Evolutionary conservation across 1,140 invertebrate genomes (phyloP).

Genomic region (Pissodes strobi): DNA sequence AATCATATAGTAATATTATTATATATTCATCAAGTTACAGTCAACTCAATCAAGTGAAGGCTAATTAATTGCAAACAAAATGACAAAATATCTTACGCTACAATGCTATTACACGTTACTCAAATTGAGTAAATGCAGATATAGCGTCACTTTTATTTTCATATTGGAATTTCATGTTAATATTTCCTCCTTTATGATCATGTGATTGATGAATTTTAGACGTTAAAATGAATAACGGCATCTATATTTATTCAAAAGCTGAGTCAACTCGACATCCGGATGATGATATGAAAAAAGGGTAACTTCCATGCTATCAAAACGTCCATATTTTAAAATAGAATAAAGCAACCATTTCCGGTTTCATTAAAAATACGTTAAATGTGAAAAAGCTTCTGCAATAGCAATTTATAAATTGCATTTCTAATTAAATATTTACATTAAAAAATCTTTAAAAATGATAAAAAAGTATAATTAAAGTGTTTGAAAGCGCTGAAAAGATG

Average conservation of each 20-base stretch:
- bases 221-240: constrained; percentile 30
- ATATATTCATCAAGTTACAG: no score
- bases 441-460: constrained; percentile 1
- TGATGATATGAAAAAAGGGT: constrained; percentile 33
- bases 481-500: not conserved
- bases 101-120: no score
- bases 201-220: constrained; percentile 35
- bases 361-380: constrained; percentile 32
- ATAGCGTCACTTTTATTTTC: no score
- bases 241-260: constrained; percentile 37
- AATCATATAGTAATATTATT: no score
- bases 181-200: constrained; percentile 26
- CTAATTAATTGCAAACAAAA: no score
- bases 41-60: no score
- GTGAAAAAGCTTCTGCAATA: no score
- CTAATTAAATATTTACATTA: constrained; percentile 18
- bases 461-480: not conserved
- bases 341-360: constrained; percentile 13
- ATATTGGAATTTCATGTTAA: constrained; percentile 17
- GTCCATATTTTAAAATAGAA: constrained; percentile 30
- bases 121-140: no score
- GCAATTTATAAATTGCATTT: no score
- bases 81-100: no score
- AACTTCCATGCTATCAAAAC: constrained; percentile 27
- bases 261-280: constrained; percentile 29